phyloP scores from a whole-genome alignment of 2,888 invertebrate genomes.

The Drosophila quasianomalipes region DNA sequence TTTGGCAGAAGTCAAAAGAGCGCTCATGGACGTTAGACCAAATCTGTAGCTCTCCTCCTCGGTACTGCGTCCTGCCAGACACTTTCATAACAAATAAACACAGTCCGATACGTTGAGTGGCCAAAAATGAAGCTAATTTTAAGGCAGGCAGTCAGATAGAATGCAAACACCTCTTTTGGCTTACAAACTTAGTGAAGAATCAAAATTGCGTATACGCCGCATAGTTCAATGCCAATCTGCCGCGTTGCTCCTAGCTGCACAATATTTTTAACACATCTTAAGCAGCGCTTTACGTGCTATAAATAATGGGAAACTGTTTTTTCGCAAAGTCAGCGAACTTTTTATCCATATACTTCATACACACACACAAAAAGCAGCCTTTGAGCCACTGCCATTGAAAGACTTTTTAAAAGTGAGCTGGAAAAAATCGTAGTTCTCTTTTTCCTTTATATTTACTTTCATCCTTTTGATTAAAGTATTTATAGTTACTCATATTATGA shows the following conservation, averaged over 20 bases:
- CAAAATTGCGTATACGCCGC: conserved; percentile 43
- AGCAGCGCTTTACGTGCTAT: conserved; percentile 37
- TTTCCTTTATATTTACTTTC: conserved; percentile 17
- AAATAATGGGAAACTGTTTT: conserved; percentile 32
- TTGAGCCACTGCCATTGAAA: conserved; percentile 30
- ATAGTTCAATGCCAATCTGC: conserved; percentile 62
- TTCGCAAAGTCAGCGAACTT: conserved; percentile 32
- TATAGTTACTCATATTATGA: conserved; percentile 26
- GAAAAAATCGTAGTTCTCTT: conserved; percentile 20
- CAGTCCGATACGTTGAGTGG: conserved; percentile 69
- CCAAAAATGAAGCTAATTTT: conserved; percentile 65
- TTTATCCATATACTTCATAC: not conserved
- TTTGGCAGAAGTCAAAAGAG: conserved; percentile 41
- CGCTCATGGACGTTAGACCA: conserved; percentile 63
- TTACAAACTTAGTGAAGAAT: conserved; percentile 44
- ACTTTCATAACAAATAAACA: conserved; percentile 72
- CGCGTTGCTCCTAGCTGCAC: conserved; percentile 15
- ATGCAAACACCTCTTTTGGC: conserved; percentile 54
- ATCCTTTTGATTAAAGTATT: conserved; percentile 64
- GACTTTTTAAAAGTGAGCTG: conserved; percentile 9
- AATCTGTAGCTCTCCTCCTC: conserved; percentile 17
- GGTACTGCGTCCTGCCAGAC: conserved; percentile 17
- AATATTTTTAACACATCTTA: conserved; percentile 64
- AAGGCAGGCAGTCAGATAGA: conserved; percentile 61
- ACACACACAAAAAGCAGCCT: conserved; percentile 22